Base-by-base conservation (phyloP, 64 coral and sea anemone genomes). In the Exaiptasia diaphana region DNA sequence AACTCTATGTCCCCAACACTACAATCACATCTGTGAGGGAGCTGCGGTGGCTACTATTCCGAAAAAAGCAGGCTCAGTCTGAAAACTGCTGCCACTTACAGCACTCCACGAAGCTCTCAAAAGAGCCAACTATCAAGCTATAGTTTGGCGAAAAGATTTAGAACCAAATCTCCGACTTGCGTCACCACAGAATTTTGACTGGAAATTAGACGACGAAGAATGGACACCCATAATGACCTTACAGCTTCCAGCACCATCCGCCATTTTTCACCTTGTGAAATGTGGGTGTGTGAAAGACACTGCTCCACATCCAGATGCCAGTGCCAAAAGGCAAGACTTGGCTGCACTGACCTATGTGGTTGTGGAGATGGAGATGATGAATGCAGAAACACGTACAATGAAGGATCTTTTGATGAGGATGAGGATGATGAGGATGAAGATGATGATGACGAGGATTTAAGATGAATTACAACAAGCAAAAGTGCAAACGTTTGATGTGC, bases 21-120 rank as follows among this genome's bases (percentile, higher is more conserved):
- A 42, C 38, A 8, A 44, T 72, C 4, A 4, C 3, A 41, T 10
- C 5, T 74, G 71, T 86, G 0, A 86, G 20, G 8, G 83, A 86
- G 15, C 32, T 76, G 29, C 75, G 83, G 41, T 86, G 83, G 83
- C 32, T 50, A 20, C 70, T 86, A 12, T 86, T 86, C 44, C 18
- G 55, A 76, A 75, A 63, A 32, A 86, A 50, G 28, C 83, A 86
- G 31, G 72, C 83, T 5, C 57, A 86, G 56, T 86, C 72, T 0
- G 71, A 86, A n/a, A 89, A 17, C 77, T 71, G 5, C 78, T 57
- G 67, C 82, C 79, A 17, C 55, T 75, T 15, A 70, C 53, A 50
- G 11, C 87, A 67, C 57, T 90, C 32, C 33, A 38, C 1, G 12
- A 72, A 38, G 37, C 68, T 22, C 37, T 72, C 20, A 14, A 20